Base-by-base conservation (phyloP, 1,140 invertebrate species). In the Oreohelix idahoensis region DNA sequence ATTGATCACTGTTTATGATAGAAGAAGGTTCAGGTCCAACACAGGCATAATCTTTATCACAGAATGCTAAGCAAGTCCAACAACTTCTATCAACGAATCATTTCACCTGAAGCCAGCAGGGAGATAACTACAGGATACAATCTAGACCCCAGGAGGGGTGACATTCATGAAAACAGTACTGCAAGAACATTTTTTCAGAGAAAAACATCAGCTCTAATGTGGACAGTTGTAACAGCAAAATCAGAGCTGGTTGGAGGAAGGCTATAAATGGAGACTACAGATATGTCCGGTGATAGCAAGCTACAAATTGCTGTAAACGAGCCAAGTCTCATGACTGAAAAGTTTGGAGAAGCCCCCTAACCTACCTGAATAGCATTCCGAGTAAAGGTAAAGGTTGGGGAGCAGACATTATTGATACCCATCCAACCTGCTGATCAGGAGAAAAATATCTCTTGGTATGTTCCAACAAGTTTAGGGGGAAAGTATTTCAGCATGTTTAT, bases 401-500 rank as follows among this genome's bases (percentile, higher is more conserved):
- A 80, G 1, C 63, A 71, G 39, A 80, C 66, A 15, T 35, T 82
- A 11, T 39, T 82, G 15, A 63, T 82, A 15, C 80, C 80, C 15
- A 73, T 82, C 49, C 71, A 82, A n/a, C 53, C 70, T 36, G n/a
- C 49, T 20, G 80, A 82, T 26, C 42, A 75, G 35, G 35, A 58
- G 11, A 73, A 75, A 17, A 82, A 35, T 29, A 75, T 82, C 1
- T n/a, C 51, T 23, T 82, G 80, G 80, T 66, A n/a, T 82, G 42
- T 32, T 29, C 42, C 71, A 58, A 20, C 70, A 82, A 58, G 71
- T 51, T 17, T n/a, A n/a, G n/a, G 35, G 20, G 35, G 75, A 71
- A 23, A 71, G 17, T 82, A 82, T 36, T 82, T 82, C 80, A 82
- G 51, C 71, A 74, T 75, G 71, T 82, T 74, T 42, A n/a, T 42